Conservation (phyloP, 2,113 vertebrate genomes). For the Mandrillus leucophaeus region DNA sequence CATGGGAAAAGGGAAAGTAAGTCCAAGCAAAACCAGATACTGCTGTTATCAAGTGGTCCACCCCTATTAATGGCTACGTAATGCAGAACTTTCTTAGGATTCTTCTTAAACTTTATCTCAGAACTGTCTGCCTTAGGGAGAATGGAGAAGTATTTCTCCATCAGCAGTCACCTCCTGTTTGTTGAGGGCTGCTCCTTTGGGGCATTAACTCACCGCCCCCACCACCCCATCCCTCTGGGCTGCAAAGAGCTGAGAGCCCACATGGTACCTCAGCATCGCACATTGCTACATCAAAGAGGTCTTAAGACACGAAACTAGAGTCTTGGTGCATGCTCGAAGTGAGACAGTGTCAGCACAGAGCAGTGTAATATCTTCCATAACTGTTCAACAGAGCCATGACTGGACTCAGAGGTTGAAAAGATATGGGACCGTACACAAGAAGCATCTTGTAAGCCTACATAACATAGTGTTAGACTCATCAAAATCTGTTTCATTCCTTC, state of each 20-base stretch:
- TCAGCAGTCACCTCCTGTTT: background rate
- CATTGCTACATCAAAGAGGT: background rate
- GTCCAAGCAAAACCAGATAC: background rate
- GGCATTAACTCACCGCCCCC: background rate
- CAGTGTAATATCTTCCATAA: background rate
- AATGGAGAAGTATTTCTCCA: background rate
- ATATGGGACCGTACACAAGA: background rate
- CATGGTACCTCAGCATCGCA: background rate
- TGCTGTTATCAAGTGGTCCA: background rate
- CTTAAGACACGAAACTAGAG: background rate
- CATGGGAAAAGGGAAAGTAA: background rate
- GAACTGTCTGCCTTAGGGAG: background rate
- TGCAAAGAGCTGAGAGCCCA: background rate
- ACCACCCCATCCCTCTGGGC: background rate
- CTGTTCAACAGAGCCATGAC: background rate
- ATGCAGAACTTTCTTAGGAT: background rate
- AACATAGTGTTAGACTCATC: background rate
- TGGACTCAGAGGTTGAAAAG: background rate
- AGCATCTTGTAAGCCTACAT: background rate
- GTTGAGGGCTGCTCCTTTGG: background rate
- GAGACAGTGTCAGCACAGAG: background rate
- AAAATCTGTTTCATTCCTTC: background rate
- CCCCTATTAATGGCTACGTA: background rate
- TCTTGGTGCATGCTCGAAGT: background rate
- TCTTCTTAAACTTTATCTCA: conserved; percentile 7